These are phyloP conservation scores for Mesorhabditis spiculigera DNA, from an alignment of 2,888 invertebrate genomes.

Conservation along the genomic window DNA sequence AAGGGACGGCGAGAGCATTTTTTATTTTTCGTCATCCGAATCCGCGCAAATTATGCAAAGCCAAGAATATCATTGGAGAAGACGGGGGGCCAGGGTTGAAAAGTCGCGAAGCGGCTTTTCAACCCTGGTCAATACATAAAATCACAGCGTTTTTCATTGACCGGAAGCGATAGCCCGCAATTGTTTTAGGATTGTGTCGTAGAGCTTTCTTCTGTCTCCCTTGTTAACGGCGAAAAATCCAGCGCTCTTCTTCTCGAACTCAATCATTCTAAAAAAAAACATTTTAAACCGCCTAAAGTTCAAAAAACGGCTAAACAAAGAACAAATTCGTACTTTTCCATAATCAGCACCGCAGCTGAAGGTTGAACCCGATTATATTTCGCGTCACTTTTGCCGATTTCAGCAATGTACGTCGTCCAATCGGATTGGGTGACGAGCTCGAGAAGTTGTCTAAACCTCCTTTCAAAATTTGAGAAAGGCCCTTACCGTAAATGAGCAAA, in stretches of 20 bases:
- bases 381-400: constrained; percentile 75
- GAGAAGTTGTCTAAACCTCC: constrained; percentile 68
- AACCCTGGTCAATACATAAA: too few relatives aligned
- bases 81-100: too few relatives aligned
- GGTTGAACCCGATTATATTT: constrained; percentile 90
- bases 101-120: too few relatives aligned
- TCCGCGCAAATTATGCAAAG: too few relatives aligned
- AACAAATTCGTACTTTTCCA: constrained; percentile 77
- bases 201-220: constrained; percentile 86
- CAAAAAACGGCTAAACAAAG: background rate
- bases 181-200: constrained; percentile 92
- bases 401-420: constrained; percentile 95
- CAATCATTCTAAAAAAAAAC: constrained; percentile 73
- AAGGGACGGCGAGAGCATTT: too few relatives aligned
- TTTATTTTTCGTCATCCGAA: too few relatives aligned
- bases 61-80: too few relatives aligned
- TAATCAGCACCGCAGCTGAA: constrained; percentile 79
- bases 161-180: constrained; percentile 62
- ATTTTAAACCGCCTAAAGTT: background rate
- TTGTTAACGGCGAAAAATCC: constrained; percentile 34
- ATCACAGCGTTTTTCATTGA: too few relatives aligned
- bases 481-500: constrained; percentile 73
- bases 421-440: constrained; percentile 88
- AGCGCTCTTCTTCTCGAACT: constrained; percentile 71
- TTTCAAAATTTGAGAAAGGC: background rate